Evolutionary conservation across 2,797 vertebrate species (phyloP), one percentile per base, ranked within the genome.

Genomic region (Odontamblyopus rebecca): DNA sequence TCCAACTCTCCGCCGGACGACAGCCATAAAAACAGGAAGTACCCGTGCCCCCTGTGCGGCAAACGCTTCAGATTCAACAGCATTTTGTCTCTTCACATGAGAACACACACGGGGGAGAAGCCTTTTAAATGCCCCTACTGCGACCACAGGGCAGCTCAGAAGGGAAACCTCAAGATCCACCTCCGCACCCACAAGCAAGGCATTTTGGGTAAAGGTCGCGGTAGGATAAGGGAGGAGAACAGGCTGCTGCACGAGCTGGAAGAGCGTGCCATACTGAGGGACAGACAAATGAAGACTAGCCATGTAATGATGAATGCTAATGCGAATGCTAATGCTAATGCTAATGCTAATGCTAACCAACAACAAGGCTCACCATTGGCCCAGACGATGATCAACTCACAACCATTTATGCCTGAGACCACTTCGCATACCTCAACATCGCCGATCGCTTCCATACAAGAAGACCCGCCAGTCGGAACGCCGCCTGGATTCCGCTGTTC

Each of bases 1-100:
- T 96, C 97, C 90, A 97, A 94, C 0, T 95, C 96, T 72, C 94
- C 95, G 48, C 95, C 98, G 86, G 97, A 99, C 0, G 98, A 99
- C 6, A 96, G 93, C 64, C 95, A 96, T 81, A 98, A 97, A 86
- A 98, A 98, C 91, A 93, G 97, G 18, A 99, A 99, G 93, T 99
- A 99, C 80, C 98, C 98, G 0, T 99, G 98, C 75, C 97, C 97
- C 0, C 89, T 99, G 30, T 99, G 98, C 13, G 98, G 98, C 50
- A 99, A 99, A 75, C 97, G 98, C 13, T 99, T 99, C 80, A 96
- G 98, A 51, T 99, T 99, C 79, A 99, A 99, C 92, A 99, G 98
- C 92, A 99, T 99, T 81, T 95, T 99, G 1, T 99, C 98, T 0
- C 95, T 99, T n/a, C 98, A 99, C 88, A 99, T 99, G 98, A 94